phyloP scores from a whole-genome alignment of 1,140 invertebrate species.

The Druon quercuslanigerum region DNA sequence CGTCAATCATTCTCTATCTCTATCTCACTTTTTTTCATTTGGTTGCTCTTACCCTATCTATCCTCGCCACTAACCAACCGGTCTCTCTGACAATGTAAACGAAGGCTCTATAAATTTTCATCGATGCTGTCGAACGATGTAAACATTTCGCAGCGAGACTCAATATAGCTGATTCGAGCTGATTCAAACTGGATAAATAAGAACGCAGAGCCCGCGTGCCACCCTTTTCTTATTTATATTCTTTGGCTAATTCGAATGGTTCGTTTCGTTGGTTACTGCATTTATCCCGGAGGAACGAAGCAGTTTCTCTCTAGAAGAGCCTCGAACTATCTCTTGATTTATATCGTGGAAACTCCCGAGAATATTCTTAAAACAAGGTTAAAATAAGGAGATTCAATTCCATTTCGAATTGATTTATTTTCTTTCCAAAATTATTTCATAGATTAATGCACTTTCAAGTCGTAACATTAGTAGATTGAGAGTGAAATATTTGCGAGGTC shows the following conservation, averaged over 20 bases:
- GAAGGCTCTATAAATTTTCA: constrained; percentile 24
- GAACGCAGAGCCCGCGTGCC: neutral
- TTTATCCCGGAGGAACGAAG: constrained; percentile 17
- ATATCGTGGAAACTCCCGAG: neutral
- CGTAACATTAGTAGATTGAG: too few relatives aligned
- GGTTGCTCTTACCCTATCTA: neutral
- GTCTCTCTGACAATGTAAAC: neutral
- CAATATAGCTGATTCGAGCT: neutral
- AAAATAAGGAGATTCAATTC: constrained; percentile 15
- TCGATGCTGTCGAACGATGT: constrained; percentile 11
- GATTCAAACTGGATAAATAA: constrained; percentile 9
- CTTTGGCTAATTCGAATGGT: constrained; percentile 19
- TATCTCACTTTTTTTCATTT: neutral
- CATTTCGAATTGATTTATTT: constrained; percentile 9
- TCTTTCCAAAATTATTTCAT: neutral
- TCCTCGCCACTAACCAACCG: neutral
- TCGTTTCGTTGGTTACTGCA: neutral
- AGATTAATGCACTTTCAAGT: too few relatives aligned
- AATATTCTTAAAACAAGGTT: neutral
- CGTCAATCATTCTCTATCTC: constrained; percentile 14
- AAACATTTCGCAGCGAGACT: constrained; percentile 12
- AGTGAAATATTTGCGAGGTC: too few relatives aligned
- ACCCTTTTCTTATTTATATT: constrained; percentile 23
- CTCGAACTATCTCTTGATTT: constrained; percentile 13
- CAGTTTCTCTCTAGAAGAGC: constrained; percentile 7